phyloP scores from a whole-genome alignment of 2,888 invertebrate species.

The Dendrolimus houi region DNA sequence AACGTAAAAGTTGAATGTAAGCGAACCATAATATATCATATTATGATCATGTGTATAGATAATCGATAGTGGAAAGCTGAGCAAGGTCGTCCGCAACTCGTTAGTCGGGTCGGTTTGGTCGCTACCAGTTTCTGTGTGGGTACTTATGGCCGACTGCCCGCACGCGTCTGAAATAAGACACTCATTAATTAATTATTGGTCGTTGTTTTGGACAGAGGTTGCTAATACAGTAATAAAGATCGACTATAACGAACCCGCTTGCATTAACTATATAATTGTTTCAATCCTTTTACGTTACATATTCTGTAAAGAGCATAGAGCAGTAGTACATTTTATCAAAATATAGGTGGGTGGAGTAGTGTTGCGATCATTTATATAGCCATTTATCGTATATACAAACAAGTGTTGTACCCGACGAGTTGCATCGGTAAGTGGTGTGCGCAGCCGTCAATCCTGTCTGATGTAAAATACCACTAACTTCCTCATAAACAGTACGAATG shows the following conservation, averaged over 20 bases:
- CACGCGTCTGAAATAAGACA: not conserved
- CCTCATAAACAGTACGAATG: too few relatives aligned
- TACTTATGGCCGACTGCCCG: not conserved
- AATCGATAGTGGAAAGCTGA: slow-evolving; percentile 38
- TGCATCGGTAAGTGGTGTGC: too few relatives aligned
- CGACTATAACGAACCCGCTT: too few relatives aligned
- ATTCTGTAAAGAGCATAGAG: too few relatives aligned
- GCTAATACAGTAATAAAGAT: not conserved
- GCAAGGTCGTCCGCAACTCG: slow-evolving; percentile 36
- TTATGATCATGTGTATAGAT: not conserved
- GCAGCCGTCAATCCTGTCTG: not conserved
- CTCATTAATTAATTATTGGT: not conserved
- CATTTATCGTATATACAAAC: too few relatives aligned
- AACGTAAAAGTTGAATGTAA: slow-evolving; percentile 28
- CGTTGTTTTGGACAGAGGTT: not conserved
- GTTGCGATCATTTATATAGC: too few relatives aligned
- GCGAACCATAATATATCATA: slow-evolving; percentile 19
- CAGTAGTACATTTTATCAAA: too few relatives aligned
- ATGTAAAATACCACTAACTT: not conserved
- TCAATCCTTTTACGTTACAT: too few relatives aligned
- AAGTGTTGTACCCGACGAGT: too few relatives aligned
- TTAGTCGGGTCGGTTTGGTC: slow-evolving; percentile 26
- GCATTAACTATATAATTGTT: too few relatives aligned
- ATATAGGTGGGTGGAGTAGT: too few relatives aligned
- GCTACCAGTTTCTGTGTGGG: not conserved